Conservation (phyloP, 2,888 invertebrate species). For the Acronicta aceris region DNA sequence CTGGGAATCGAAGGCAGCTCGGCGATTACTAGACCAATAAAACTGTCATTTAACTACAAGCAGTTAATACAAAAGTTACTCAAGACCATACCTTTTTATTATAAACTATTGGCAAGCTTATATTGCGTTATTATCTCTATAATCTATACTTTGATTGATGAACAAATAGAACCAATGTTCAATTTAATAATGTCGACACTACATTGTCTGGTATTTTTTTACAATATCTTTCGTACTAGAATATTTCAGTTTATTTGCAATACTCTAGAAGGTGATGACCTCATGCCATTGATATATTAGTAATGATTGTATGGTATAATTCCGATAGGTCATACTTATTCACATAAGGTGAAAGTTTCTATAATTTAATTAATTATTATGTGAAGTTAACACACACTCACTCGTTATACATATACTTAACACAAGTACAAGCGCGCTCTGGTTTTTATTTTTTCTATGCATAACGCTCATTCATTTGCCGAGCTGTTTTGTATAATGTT, state of each 20-base stretch:
- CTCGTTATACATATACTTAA: no score
- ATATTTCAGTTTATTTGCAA: not conserved
- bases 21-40: no score
- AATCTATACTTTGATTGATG: not conserved
- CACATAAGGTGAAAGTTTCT: not conserved
- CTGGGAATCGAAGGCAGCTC: no score
- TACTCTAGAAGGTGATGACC: not conserved
- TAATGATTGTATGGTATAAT: not conserved
- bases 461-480: no score
- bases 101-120: not conserved
- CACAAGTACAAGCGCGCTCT: no score
- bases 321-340: not conserved
- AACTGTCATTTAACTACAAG: no score
- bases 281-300: not conserved
- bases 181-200: not conserved
- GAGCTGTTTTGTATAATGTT: no score
- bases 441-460: no score
- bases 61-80: no score
- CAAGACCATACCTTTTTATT: no score
- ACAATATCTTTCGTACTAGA: not conserved
- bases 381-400: no score
- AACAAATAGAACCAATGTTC: not conserved
- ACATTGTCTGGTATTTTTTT: not conserved
- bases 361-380: no score
- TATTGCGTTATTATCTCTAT: not conserved